Percentiles rank a stretch among this genome's conserved stretches.
phyloP scores from a whole-genome alignment of 2,888 invertebrate genomes.

The Alloplasta piceator region DNA sequence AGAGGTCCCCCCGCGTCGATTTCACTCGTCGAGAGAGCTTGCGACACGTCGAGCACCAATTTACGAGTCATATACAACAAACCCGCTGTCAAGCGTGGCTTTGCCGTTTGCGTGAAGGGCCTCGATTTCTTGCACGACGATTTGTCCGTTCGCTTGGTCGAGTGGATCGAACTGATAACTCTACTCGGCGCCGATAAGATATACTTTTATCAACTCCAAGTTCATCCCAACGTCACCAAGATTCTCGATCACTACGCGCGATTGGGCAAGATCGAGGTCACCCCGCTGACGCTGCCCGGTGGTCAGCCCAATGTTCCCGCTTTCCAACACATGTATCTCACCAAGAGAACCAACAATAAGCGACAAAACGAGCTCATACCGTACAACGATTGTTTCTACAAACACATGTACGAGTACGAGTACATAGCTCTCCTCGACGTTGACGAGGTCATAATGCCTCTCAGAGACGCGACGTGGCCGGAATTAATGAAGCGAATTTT shows the following conservation, averaged over 20 bases:
- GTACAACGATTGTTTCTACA: slow-evolving; percentile 98
- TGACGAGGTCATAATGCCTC: slow-evolving; percentile 97
- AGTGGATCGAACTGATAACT: slow-evolving; percentile 96
- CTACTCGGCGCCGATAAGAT: slow-evolving; percentile 96
- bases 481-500: slow-evolving; percentile 90
- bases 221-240: slow-evolving; percentile 96
- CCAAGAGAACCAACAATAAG: slow-evolving; percentile 96
- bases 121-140: slow-evolving; percentile 97
- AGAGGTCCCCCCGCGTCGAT: slow-evolving; percentile 92
- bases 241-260: slow-evolving; percentile 88
- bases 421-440: slow-evolving; percentile 96
- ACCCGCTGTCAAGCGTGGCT: slow-evolving; percentile 89
- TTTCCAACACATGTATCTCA: slow-evolving; percentile 94
- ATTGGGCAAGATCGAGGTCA: slow-evolving; percentile 89
- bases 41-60: slow-evolving; percentile 94
- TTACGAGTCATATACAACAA: slow-evolving; percentile 92
- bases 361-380: slow-evolving; percentile 97
- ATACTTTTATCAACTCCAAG: slow-evolving; percentile 89
- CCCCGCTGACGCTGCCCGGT: slow-evolving; percentile 93
- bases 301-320: slow-evolving; percentile 95
- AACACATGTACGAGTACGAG: slow-evolving; percentile 94
- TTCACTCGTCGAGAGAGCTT: slow-evolving; percentile 92
- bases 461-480: slow-evolving; percentile 89
- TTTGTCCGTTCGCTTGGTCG: slow-evolving; percentile 93
- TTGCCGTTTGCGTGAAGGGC: slow-evolving; percentile 97